Conservation (phyloP, 1,140 invertebrate species). For the Brachionus rubens region DNA sequence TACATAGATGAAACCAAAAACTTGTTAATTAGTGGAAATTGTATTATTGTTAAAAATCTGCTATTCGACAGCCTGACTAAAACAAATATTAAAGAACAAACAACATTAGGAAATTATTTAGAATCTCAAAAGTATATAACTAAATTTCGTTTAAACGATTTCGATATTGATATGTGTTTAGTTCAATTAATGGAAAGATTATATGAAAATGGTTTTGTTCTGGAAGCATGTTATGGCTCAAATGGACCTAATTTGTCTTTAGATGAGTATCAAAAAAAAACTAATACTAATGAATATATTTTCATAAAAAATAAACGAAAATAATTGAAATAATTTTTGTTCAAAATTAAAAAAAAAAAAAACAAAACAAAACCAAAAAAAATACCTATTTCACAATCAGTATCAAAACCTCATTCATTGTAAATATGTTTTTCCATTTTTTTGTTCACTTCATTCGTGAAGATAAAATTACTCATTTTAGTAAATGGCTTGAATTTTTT, state of each 20-base stretch:
- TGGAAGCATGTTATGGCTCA: conserved; percentile 34
- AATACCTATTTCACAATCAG: no score
- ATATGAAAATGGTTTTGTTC: conserved; percentile 11
- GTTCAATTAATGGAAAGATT: conserved; percentile 30
- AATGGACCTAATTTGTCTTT: not conserved
- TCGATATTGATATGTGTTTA: conserved; percentile 3
- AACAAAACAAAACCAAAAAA: no score
- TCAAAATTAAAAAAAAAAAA: no score
- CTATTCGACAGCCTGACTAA: not conserved
- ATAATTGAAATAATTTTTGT: not conserved
- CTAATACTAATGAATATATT: conserved; percentile 28
- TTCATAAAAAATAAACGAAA: conserved; percentile 33
- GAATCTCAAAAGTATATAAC: conserved; percentile 26
- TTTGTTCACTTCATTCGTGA: no score
- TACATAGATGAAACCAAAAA: not conserved
- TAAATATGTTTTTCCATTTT: no score
- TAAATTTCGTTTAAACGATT: not conserved
- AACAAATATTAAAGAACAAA: not conserved
- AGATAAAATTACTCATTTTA: no score
- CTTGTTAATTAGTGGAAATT: not conserved
- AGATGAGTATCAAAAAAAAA: conserved; percentile 6
- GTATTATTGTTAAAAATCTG: not conserved
- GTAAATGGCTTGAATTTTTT: no score
- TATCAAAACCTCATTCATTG: no score
- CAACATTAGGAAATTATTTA: conserved; percentile 14